These are phyloP conservation scores for Apostichopus californicus DNA, from an alignment of 35 echinoderm and acorn worm genomes.

Conservation along the genomic window DNA sequence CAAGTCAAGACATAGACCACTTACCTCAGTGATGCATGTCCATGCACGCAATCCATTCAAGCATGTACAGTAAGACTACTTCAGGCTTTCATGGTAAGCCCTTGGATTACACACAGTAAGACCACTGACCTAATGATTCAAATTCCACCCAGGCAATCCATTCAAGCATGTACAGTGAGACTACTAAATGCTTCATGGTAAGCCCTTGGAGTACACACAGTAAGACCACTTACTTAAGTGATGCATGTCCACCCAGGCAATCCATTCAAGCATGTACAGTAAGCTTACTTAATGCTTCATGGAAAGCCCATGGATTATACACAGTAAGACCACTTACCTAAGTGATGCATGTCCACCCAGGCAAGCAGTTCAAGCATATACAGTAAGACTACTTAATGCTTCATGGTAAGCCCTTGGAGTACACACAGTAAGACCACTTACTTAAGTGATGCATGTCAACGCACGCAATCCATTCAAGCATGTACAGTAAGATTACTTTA, in stretches of 20 bases:
- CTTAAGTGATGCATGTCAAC: constrained; percentile 64
- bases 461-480: no score
- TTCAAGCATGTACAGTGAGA: not conserved
- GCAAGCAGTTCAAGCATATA: no score
- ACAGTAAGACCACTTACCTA: constrained; percentile 49
- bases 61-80: not conserved
- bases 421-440: constrained; percentile 7
- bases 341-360: constrained; percentile 39
- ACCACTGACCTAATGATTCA: constrained; percentile 67
- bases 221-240: not conserved
- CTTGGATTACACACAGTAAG: not conserved
- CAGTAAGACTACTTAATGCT: not conserved
- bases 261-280: no score
- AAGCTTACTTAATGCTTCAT: not conserved
- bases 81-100: not conserved
- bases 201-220: not conserved
- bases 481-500: not conserved
- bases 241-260: no score
- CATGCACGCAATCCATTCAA: no score
- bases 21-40: constrained; percentile 51
- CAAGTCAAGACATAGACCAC: not conserved
- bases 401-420: not conserved
- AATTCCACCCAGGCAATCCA: not conserved
- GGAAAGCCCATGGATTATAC: not conserved
- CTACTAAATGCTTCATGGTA: not conserved